A percentile compares a stretch with the other conserved stretches of the same genome.
These are phyloP conservation scores for Watsonalla binaria DNA, from an alignment of 2,888 invertebrate genomes.

Conservation along the genomic window DNA sequence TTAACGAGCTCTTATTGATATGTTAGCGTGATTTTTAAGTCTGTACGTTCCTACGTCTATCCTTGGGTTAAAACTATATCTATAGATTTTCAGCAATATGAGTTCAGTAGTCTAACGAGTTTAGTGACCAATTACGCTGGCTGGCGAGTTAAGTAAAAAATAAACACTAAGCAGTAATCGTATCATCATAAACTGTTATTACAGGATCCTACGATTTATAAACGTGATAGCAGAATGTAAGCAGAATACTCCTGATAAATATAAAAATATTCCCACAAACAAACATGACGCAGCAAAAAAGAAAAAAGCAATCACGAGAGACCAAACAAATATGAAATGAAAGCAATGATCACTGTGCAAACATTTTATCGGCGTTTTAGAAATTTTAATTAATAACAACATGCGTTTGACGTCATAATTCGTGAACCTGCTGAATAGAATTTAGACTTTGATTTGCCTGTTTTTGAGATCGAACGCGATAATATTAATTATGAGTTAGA, in stretches of 20 bases:
- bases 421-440: constrained; percentile 11
- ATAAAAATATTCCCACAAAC: constrained; percentile 20
- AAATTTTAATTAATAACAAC: constrained; percentile 36
- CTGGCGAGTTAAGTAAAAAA: too few species aligned
- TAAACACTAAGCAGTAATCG: too few species aligned
- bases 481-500: constrained; percentile 17
- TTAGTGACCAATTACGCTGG: too few species aligned
- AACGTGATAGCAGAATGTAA: constrained; percentile 24
- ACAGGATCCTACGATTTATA: not conserved
- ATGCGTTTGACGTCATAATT: constrained; percentile 20
- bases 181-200: not conserved
- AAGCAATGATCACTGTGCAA: constrained; percentile 29
- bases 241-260: constrained; percentile 34
- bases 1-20: too few species aligned
- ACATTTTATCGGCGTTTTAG: constrained; percentile 34
- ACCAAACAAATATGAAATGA: constrained; percentile 18
- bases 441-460: constrained; percentile 22
- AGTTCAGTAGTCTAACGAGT: too few species aligned
- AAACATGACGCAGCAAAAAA: constrained; percentile 5
- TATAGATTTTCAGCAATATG: too few species aligned
- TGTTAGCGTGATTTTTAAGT: too few species aligned
- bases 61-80: too few species aligned
- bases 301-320: constrained; percentile 10
- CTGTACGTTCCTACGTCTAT: too few species aligned
- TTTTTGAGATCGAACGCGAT: constrained; percentile 10